Percentiles rank a stretch among this genome's conserved stretches.
Conservation (phyloP, 37 sponge, comb jelly and placozoan genomes). For the Haliclona indistincta region DNA sequence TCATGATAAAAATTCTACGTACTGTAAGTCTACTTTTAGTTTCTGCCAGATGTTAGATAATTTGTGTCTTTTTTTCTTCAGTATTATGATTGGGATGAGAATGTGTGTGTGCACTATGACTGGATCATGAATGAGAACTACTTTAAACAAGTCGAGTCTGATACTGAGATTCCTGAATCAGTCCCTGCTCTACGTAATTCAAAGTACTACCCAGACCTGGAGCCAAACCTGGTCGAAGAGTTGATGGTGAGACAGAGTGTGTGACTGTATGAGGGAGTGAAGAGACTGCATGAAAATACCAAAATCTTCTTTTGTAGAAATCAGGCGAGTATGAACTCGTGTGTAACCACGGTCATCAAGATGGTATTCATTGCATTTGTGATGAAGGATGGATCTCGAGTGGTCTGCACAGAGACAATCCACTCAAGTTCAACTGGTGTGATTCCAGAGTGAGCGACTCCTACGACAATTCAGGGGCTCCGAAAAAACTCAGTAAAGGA, state of each 20-base stretch:
- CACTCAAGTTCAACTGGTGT: slow-evolving; percentile 67
- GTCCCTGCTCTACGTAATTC: slow-evolving; percentile 38
- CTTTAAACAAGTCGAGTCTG: slow-evolving; percentile 44
- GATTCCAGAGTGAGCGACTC: slow-evolving; percentile 23
- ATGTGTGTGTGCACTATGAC: slow-evolving; percentile 55
- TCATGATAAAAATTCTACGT: too few relatives aligned
- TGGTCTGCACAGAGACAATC: slow-evolving; percentile 48
- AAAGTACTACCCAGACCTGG: slow-evolving; percentile 50
- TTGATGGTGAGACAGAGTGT: too few relatives aligned
- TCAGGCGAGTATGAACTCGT: slow-evolving; percentile 20
- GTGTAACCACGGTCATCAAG: slow-evolving; percentile 69
- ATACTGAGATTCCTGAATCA: slow-evolving; percentile 46
- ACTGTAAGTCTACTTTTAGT: too few relatives aligned
- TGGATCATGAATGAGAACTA: slow-evolving; percentile 41
- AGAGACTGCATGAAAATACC: too few relatives aligned
- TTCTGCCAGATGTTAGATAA: too few relatives aligned
- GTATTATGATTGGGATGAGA: slow-evolving; percentile 82
- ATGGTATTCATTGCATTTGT: slow-evolving; percentile 65
- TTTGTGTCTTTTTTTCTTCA: slow-evolving; percentile 19
- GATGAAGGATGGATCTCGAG: slow-evolving; percentile 72
- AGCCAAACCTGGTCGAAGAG: slow-evolving; percentile 28
- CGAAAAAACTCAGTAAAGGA: slow-evolving; percentile 26
- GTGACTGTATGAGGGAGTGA: too few relatives aligned
- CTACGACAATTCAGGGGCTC: not conserved
- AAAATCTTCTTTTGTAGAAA: too few relatives aligned